Conservation (phyloP, 2,888 invertebrate genomes). For the Sinopyrophorus schimmeli region DNA sequence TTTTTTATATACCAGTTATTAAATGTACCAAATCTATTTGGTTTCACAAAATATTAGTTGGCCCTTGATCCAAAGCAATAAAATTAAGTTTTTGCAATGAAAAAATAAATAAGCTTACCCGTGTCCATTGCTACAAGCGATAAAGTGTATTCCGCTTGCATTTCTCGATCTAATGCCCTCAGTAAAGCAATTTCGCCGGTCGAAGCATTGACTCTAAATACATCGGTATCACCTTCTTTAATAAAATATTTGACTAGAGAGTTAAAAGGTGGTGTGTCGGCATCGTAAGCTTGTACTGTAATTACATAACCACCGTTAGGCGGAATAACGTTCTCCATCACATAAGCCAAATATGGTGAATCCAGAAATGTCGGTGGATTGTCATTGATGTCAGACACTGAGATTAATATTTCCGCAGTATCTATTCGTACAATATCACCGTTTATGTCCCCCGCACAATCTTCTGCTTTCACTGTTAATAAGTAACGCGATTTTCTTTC, state of each 20-base stretch:
- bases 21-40: too few relatives aligned
- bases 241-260: constrained; percentile 90
- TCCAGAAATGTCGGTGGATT: constrained; percentile 91
- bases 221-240: constrained; percentile 88
- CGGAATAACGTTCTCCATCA: constrained; percentile 89
- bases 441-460: constrained; percentile 75
- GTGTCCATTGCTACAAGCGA: constrained; percentile 93
- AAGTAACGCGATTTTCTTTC: constrained; percentile 86
- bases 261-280: constrained; percentile 88
- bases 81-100: not conserved
- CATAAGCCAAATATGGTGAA: constrained; percentile 91
- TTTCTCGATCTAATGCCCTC: constrained; percentile 81
- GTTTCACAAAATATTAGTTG: too few relatives aligned
- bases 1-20: too few relatives aligned
- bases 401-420: constrained; percentile 80
- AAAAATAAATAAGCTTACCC: constrained; percentile 61
- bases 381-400: constrained; percentile 90
- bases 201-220: constrained; percentile 89
- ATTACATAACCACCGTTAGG: constrained; percentile 79
- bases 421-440: constrained; percentile 62
- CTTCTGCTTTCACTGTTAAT: constrained; percentile 84
- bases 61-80: too few relatives aligned
- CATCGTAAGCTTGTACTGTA: constrained; percentile 86
- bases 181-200: constrained; percentile 88
- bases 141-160: constrained; percentile 79